Percentiles rank a stretch among this genome's conserved stretches.
Evolutionary conservation across 2,113 vertebrate species (phyloP).

Genomic region (Indicator maculatus): DNA sequence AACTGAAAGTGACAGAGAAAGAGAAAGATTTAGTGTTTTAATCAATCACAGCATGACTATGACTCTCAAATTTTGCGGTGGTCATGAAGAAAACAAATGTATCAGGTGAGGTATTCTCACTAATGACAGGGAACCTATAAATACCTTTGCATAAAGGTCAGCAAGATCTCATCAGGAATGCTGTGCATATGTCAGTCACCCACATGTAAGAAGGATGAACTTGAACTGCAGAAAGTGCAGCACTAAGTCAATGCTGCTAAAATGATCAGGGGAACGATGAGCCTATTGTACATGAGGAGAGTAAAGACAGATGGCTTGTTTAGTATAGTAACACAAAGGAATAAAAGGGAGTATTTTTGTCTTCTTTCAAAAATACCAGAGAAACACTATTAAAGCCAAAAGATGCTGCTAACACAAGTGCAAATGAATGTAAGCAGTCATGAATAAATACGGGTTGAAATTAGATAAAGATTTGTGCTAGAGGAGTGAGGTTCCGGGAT

Average conservation of each 20-base stretch:
- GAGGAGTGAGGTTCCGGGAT: not conserved
- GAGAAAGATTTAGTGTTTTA: conserved; percentile 25
- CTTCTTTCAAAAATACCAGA: not conserved
- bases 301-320: not conserved
- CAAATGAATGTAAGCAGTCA: not conserved
- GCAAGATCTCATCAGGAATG: not conserved
- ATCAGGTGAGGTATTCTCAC: not conserved
- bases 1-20: not conserved
- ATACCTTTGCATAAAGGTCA: not conserved
- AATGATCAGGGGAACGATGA: not conserved
- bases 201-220: not conserved
- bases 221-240: not conserved
- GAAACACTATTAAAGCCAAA: not conserved
- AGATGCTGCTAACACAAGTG: not conserved
- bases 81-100: not conserved
- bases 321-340: not conserved
- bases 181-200: not conserved
- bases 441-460: conserved; percentile 13
- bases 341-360: not conserved
- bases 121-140: not conserved
- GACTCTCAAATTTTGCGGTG: not conserved
- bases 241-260: not conserved
- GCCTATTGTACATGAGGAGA: not conserved
- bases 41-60: conserved; percentile 11
- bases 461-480: not conserved